phyloP scores from a whole-genome alignment of 1,140 invertebrate genomes.

The Cydia pomonella region DNA sequence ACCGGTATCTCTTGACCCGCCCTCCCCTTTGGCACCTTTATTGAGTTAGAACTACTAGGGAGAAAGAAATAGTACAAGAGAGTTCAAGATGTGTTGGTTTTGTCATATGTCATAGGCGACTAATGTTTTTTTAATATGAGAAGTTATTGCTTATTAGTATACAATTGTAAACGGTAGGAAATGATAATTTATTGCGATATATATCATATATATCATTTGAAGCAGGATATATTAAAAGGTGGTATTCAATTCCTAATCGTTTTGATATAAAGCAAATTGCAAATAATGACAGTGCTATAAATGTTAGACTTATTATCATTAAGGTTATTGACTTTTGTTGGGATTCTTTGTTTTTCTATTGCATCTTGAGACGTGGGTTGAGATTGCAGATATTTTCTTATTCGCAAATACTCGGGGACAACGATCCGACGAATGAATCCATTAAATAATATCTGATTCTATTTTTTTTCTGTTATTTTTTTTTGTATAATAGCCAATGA shows the following conservation, averaged over 20 bases:
- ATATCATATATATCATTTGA: neutral
- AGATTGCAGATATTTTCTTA: no score
- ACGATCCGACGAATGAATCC: no score
- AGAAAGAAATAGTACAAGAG: conserved; percentile 1
- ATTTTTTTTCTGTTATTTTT: no score
- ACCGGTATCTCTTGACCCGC: conserved; percentile 42
- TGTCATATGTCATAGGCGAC: conserved; percentile 51
- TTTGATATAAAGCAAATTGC: neutral
- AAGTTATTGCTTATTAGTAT: conserved; percentile 57
- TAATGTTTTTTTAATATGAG: conserved; percentile 59
- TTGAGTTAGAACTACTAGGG: neutral
- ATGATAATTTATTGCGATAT: conserved; percentile 33
- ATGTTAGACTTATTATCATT: neutral
- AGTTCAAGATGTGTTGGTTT: conserved; percentile 40
- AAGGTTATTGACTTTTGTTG: neutral
- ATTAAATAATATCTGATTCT: no score
- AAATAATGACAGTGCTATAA: neutral
- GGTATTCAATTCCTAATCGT: neutral
- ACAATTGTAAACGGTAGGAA: conserved; percentile 46
- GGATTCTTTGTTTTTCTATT: no score
- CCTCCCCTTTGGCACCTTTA: conserved; percentile 27
- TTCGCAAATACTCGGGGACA: no score
- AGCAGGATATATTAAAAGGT: neutral
- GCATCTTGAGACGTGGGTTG: no score
- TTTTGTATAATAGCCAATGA: no score